Evolutionary conservation across 2,888 invertebrate species (phyloP).

Genomic region (Paralinhomoeus sp.): DNA sequence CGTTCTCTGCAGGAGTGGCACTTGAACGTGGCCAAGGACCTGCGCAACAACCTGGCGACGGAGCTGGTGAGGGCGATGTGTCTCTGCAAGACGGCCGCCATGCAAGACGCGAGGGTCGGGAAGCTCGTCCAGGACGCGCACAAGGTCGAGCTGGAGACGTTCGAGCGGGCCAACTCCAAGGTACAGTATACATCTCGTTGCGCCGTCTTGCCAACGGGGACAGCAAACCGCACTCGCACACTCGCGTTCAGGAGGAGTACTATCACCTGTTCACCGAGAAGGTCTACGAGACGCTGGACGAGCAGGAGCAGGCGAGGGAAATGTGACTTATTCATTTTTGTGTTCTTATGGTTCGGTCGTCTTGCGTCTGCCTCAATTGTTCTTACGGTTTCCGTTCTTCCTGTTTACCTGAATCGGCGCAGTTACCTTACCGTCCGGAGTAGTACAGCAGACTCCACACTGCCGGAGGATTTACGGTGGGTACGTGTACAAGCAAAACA

Average conservation of each 20-base stretch:
- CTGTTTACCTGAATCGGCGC: too few relatives aligned
- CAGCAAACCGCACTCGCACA: too few relatives aligned
- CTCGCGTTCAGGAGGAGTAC: slow-evolving; percentile 57
- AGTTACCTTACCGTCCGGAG: too few relatives aligned
- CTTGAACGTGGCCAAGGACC: slow-evolving; percentile 58
- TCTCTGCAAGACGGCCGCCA: slow-evolving; percentile 83
- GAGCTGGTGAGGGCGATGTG: slow-evolving; percentile 99
- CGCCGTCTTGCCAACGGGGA: neutral
- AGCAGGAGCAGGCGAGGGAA: slow-evolving; percentile 72
- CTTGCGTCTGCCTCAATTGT: too few relatives aligned
- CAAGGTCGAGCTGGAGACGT: slow-evolving; percentile 99
- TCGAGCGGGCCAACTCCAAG: slow-evolving; percentile 84
- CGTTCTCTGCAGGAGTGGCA: slow-evolving; percentile 7
- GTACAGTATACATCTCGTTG: slow-evolving; percentile 25
- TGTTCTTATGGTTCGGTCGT: too few relatives aligned
- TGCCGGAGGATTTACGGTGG: too few relatives aligned
- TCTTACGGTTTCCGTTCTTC: too few relatives aligned
- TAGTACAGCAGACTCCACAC: too few relatives aligned
- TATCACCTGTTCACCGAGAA: slow-evolving; percentile 94
- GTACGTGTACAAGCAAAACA: too few relatives aligned
- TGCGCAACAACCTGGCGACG: slow-evolving; percentile 92
- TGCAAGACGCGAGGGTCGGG: slow-evolving; percentile 80
- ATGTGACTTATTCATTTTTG: too few relatives aligned
- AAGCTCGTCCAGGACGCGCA: slow-evolving; percentile 90
- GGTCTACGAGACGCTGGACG: slow-evolving; percentile 97